phyloP scores from a whole-genome alignment of 1,140 invertebrate species.

The Drosophila bifasciata region DNA sequence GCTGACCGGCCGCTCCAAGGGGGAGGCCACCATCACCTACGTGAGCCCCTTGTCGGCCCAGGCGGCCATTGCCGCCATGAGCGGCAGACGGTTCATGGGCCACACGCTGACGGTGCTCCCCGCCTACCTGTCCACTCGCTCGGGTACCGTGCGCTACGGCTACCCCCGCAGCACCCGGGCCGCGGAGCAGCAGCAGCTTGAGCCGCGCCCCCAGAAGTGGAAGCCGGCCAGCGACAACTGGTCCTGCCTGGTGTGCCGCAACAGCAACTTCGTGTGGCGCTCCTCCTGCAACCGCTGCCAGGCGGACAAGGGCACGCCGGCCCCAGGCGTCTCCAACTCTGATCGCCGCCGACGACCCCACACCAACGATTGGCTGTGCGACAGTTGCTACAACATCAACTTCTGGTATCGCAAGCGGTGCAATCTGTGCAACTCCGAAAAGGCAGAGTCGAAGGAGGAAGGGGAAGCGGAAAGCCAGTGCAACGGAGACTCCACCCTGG shows the following conservation, averaged over 20 bases:
- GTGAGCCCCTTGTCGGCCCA: conserved; percentile 52
- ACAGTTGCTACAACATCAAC: conserved; percentile 55
- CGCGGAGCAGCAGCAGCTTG: conserved; percentile 26
- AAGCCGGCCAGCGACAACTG: conserved; percentile 69
- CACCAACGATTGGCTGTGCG: conserved; percentile 55
- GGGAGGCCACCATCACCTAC: conserved; percentile 68
- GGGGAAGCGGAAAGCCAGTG: conserved; percentile 44
- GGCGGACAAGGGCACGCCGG: conserved; percentile 25
- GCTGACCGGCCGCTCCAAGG: conserved; percentile 59
- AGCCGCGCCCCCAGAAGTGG: conserved; percentile 54
- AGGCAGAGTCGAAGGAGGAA: conserved; percentile 26
- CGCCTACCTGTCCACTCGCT: conserved; percentile 58
- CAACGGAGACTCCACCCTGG: conserved; percentile 7
- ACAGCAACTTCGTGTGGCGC: conserved; percentile 73
- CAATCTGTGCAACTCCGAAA: conserved; percentile 56
- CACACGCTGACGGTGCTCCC: conserved; percentile 53
- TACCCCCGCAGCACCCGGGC: conserved; percentile 37
- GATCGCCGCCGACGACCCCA: conserved; percentile 14
- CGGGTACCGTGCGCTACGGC: conserved; percentile 43
- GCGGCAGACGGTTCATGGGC: conserved; percentile 55
- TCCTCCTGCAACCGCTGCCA: conserved; percentile 58
- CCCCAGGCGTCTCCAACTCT: not conserved
- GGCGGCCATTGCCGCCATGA: conserved; percentile 45
- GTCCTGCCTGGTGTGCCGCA: conserved; percentile 52
- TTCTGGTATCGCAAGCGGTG: conserved; percentile 68